These are phyloP conservation scores for Balaeniceps rex DNA, from an alignment of 2,113 vertebrate genomes.

Conservation along the genomic window DNA sequence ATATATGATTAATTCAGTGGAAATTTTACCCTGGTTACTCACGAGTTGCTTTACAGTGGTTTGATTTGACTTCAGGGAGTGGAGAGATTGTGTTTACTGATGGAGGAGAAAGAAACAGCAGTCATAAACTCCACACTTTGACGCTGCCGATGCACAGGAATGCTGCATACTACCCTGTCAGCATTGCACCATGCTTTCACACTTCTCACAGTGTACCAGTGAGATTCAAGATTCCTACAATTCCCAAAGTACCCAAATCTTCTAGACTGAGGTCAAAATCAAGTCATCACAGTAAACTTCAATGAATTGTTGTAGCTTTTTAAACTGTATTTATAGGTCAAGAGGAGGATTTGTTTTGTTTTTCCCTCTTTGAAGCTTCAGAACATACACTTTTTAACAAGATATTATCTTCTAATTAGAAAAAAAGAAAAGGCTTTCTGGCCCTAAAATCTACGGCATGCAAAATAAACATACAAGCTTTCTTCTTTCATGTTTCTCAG, in stretches of 20 bases:
- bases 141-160: neutral
- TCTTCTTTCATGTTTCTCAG: slow-evolving; percentile 53
- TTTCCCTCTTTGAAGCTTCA: slow-evolving; percentile 21
- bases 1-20: slow-evolving; percentile 33
- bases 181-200: neutral
- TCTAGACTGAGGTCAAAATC: slow-evolving; percentile 10
- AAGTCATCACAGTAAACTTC: slow-evolving; percentile 16
- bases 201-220: slow-evolving; percentile 15
- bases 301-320: slow-evolving; percentile 3
- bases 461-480: slow-evolving; percentile 47
- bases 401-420: slow-evolving; percentile 40
- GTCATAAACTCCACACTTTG: slow-evolving; percentile 14
- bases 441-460: neutral
- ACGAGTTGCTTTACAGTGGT: neutral
- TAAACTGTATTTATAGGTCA: neutral
- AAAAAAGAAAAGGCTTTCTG: slow-evolving; percentile 14
- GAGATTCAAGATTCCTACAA: neutral
- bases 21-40: slow-evolving; percentile 43
- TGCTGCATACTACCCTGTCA: neutral
- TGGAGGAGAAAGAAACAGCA: slow-evolving; percentile 4
- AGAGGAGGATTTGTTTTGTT: neutral
- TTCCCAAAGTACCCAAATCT: neutral
- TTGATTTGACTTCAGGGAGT: slow-evolving; percentile 32
- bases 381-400: slow-evolving; percentile 16
- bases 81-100: slow-evolving; percentile 38